Evolutionary conservation across 2,113 vertebrate genomes (phyloP).

Genomic region (Stigmatopora argus): DNA sequence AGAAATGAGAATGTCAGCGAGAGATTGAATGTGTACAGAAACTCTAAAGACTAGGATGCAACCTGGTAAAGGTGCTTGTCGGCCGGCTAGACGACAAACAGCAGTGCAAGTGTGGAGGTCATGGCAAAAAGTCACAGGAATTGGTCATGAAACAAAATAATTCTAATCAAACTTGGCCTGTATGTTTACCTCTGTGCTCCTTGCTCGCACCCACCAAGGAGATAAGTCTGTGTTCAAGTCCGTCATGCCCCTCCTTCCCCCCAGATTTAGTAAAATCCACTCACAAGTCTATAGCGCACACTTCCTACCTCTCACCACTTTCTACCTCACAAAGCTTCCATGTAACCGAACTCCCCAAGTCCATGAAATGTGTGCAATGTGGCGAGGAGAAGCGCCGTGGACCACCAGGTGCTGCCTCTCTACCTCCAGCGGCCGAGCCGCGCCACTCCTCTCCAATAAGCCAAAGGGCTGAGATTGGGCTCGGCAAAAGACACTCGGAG

Average conservation of each 20-base stretch:
- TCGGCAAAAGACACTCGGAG: constrained; percentile 74
- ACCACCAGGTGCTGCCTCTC: constrained; percentile 71
- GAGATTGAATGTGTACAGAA: no score
- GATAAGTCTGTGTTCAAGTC: constrained; percentile 45
- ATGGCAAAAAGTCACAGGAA: no score
- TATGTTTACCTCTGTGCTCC: constrained; percentile 16
- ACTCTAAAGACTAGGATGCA: no score
- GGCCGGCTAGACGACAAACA: no score
- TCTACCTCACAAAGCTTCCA: constrained; percentile 21
- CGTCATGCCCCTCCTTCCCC: constrained; percentile 35
- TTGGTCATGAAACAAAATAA: no score
- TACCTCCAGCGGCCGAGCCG: constrained; percentile 52
- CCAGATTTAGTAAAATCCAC: constrained; percentile 58
- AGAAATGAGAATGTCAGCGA: no score
- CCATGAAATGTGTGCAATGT: constrained; percentile 56
- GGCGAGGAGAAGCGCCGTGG: constrained; percentile 45
- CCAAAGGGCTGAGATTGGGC: constrained; percentile 66
- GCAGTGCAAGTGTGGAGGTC: no score
- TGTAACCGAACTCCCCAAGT: constrained; percentile 42
- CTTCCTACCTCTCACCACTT: constrained; percentile 50
- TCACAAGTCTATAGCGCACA: constrained; percentile 44
- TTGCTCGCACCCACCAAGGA: constrained; percentile 16
- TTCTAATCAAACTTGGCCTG: neutral
- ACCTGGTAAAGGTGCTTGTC: no score
- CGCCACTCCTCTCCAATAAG: constrained; percentile 67